phyloP scores from a whole-genome alignment of 2,888 invertebrate genomes.

The Nomada lathburiana region DNA sequence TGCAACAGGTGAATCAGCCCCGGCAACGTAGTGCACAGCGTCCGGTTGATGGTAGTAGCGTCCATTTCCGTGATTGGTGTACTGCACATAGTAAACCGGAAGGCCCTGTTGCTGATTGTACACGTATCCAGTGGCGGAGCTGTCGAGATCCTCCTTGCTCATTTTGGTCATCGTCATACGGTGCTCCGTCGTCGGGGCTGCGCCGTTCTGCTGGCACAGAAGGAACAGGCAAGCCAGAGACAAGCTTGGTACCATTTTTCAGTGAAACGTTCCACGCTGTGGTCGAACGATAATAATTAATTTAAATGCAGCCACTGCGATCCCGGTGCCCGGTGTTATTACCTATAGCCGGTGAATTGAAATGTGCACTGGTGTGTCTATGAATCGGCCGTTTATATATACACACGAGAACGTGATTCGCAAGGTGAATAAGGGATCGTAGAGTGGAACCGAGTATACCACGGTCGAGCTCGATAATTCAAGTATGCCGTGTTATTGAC shows the following conservation, averaged over 20 bases:
- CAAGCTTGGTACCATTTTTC: neutral
- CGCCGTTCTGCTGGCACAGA: slow-evolving; percentile 7
- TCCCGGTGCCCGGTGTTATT: slow-evolving; percentile 4
- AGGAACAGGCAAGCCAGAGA: slow-evolving; percentile 16
- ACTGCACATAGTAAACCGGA: slow-evolving; percentile 79
- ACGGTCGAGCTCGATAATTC: slow-evolving; percentile 76
- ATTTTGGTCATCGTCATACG: slow-evolving; percentile 85
- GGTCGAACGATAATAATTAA: neutral
- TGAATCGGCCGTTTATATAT: slow-evolving; percentile 60
- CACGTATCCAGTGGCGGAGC: slow-evolving; percentile 86
- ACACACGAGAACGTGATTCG: slow-evolving; percentile 66
- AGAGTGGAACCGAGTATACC: slow-evolving; percentile 72
- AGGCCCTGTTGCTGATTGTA: slow-evolving; percentile 76
- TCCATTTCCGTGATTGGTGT: slow-evolving; percentile 78
- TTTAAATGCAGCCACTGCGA: neutral
- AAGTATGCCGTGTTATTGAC: slow-evolving; percentile 77
- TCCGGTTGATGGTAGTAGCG: slow-evolving; percentile 73
- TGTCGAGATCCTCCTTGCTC: slow-evolving; percentile 87
- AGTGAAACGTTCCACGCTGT: neutral
- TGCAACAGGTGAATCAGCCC: slow-evolving; percentile 68
- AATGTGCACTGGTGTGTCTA: slow-evolving; percentile 48
- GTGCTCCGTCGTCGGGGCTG: slow-evolving; percentile 39
- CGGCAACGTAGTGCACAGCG: slow-evolving; percentile 72
- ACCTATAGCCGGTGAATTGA: slow-evolving; percentile 23
- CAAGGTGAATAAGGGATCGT: slow-evolving; percentile 48